Evolutionary conservation across 2,888 invertebrate species (phyloP).

Genomic region (Octodonta nipae): DNA sequence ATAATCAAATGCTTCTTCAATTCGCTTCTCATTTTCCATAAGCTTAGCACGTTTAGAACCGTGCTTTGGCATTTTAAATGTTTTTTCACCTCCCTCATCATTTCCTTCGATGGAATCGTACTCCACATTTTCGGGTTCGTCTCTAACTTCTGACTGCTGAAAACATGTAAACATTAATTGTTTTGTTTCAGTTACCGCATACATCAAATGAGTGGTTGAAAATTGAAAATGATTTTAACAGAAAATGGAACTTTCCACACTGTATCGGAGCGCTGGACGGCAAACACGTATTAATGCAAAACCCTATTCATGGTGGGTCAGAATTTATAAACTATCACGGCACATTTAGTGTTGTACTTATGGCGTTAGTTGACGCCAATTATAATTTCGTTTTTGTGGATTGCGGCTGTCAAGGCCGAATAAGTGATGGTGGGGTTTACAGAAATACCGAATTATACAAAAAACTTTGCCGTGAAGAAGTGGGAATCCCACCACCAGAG

Average conservation of each 20-base stretch:
- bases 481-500: too few relatives aligned
- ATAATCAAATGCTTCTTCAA: slow-evolving; percentile 4
- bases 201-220: slow-evolving; percentile 1
- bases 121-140: background rate
- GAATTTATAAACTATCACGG: background rate
- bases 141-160: background rate
- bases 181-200: background rate
- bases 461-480: too few relatives aligned
- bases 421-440: too few relatives aligned
- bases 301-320: background rate
- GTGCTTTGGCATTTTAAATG: slow-evolving; percentile 1
- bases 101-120: background rate
- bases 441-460: too few relatives aligned
- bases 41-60: background rate
- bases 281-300: background rate
- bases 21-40: slow-evolving; percentile 1
- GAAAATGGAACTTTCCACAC: slow-evolving; percentile 1
- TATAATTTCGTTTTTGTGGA: background rate
- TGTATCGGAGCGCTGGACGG: background rate
- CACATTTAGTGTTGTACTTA: background rate
- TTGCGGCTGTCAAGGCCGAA: too few relatives aligned
- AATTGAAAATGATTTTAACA: background rate
- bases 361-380: background rate
- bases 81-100: background rate
- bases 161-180: background rate